Evolutionary conservation across 2,888 invertebrate genomes (phyloP).

Genomic region (Allacma fusca): DNA sequence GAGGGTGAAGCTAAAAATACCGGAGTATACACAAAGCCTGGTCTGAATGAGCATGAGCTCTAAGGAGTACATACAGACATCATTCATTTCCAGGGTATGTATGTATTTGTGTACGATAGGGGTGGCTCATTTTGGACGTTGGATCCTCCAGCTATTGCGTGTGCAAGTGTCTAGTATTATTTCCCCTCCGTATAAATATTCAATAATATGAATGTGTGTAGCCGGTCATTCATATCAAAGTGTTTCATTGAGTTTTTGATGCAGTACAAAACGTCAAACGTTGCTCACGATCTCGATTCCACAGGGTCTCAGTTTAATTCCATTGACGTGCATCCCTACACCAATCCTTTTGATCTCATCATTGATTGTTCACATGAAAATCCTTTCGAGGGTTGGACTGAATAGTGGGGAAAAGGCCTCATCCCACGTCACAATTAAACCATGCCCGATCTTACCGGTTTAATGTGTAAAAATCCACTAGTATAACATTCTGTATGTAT

Average conservation of each 20-base stretch:
- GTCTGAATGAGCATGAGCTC: background rate
- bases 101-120: no score
- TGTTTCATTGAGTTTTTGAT: slow-evolving; percentile 26
- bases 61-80: background rate
- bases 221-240: slow-evolving; percentile 22
- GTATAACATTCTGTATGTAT: no score
- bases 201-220: background rate
- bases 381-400: slow-evolving; percentile 35
- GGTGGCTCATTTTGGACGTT: no score
- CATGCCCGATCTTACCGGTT: no score
- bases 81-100: background rate
- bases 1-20: slow-evolving; percentile 17
- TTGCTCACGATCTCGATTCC: slow-evolving; percentile 13
- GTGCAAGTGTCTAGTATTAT: slow-evolving; percentile 20
- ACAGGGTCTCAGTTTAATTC: background rate
- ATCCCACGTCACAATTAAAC: no score
- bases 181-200: slow-evolving; percentile 23
- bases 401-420: no score
- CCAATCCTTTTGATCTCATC: slow-evolving; percentile 39
- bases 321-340: slow-evolving; percentile 8
- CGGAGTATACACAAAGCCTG: background rate
- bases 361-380: slow-evolving; percentile 46
- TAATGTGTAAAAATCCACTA: no score
- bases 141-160: background rate
- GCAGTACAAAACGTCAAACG: slow-evolving; percentile 19